Evolutionary conservation across 2,797 vertebrate species (phyloP).

Genomic region (Melanotaenia boesemani): DNA sequence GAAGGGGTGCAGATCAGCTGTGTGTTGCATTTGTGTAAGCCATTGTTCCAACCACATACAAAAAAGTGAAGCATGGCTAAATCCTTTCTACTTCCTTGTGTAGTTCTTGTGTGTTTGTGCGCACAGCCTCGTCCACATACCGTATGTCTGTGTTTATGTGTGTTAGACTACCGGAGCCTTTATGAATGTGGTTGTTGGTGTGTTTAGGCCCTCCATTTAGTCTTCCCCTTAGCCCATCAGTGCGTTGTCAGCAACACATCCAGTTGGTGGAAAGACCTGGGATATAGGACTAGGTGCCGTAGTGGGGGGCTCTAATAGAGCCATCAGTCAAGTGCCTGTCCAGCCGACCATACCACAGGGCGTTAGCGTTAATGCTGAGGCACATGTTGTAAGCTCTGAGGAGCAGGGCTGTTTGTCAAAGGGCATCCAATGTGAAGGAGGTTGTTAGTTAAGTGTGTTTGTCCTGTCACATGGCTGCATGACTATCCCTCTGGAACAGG

Average conservation of each 20-base stretch:
- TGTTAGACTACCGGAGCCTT: slow-evolving; percentile 62
- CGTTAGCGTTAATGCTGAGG: slow-evolving; percentile 81
- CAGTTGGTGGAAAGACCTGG: slow-evolving; percentile 84
- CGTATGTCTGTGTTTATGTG: slow-evolving; percentile 80
- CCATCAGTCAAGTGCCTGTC: slow-evolving; percentile 92
- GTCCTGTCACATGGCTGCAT: slow-evolving; percentile 67
- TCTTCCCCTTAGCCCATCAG: slow-evolving; percentile 70
- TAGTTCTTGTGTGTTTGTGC: slow-evolving; percentile 77
- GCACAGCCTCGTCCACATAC: slow-evolving; percentile 46
- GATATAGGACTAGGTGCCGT: slow-evolving; percentile 88
- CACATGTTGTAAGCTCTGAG: slow-evolving; percentile 77
- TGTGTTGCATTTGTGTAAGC: slow-evolving; percentile 91
- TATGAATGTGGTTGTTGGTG: slow-evolving; percentile 72
- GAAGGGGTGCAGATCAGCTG: slow-evolving; percentile 87
- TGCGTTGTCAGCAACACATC: slow-evolving; percentile 91
- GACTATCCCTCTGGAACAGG: slow-evolving; percentile 58
- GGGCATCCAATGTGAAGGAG: slow-evolving; percentile 83
- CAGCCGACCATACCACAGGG: slow-evolving; percentile 80
- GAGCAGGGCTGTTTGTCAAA: slow-evolving; percentile 85
- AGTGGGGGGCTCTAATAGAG: slow-evolving; percentile 90
- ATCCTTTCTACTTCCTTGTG: slow-evolving; percentile 89
- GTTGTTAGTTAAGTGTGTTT: slow-evolving; percentile 80
- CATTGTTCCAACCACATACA: slow-evolving; percentile 93
- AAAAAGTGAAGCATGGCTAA: slow-evolving; percentile 98
- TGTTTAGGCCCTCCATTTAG: slow-evolving; percentile 72